A percentile compares a stretch with the other conserved stretches of the same genome.
These are phyloP conservation scores for Chaenogobius annularis DNA, from an alignment of 2,113 vertebrate genomes.

Conservation along the genomic window DNA sequence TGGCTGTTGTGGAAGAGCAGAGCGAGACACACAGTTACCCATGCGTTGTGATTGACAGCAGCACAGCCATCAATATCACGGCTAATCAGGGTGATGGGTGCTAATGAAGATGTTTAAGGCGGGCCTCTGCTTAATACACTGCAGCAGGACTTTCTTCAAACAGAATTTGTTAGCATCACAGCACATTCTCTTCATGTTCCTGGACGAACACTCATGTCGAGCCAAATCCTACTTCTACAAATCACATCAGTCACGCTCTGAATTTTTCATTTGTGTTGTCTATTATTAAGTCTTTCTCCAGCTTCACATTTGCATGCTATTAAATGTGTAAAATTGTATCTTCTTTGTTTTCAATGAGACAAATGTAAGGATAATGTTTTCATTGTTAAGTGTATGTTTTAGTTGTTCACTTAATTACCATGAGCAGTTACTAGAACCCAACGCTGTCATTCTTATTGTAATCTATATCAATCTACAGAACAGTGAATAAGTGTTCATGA, in stretches of 20 bases:
- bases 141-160: slow-evolving; percentile 33
- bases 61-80: slow-evolving; percentile 44
- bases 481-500: too few species aligned
- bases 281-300: slow-evolving; percentile 43
- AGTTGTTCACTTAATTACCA: slow-evolving; percentile 1
- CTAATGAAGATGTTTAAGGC: slow-evolving; percentile 46
- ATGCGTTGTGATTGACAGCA: slow-evolving; percentile 51
- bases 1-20: slow-evolving; percentile 43
- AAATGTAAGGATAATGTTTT: slow-evolving; percentile 36
- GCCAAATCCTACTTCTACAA: slow-evolving; percentile 29
- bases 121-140: slow-evolving; percentile 14
- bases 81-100: slow-evolving; percentile 51
- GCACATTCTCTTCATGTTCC: slow-evolving; percentile 21
- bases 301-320: slow-evolving; percentile 40
- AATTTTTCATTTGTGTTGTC: slow-evolving; percentile 50
- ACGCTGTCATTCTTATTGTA: too few species aligned
- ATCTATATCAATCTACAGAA: too few species aligned
- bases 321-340: slow-evolving; percentile 32
- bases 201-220: slow-evolving; percentile 38
- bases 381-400: slow-evolving; percentile 32
- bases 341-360: slow-evolving; percentile 16
- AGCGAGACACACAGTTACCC: slow-evolving; percentile 25
- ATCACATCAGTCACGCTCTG: slow-evolving; percentile 42
- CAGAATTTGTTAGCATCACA: slow-evolving; percentile 8
- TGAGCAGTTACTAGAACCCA: too few species aligned